These are phyloP conservation scores for Orthosia cruda DNA, from an alignment of 2,888 invertebrate genomes.

Conservation along the genomic window DNA sequence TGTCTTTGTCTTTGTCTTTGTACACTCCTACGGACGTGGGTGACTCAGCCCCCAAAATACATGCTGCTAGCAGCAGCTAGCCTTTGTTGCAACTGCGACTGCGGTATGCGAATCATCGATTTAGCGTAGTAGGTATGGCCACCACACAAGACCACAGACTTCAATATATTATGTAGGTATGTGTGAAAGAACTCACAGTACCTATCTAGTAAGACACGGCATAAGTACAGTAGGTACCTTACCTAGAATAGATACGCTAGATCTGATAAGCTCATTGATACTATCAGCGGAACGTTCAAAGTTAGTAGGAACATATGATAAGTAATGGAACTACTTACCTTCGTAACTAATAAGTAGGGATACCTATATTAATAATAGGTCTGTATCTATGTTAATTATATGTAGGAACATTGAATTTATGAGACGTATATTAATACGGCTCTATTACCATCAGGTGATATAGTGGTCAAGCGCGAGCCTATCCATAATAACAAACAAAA, in stretches of 20 bases:
- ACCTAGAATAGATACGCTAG: background rate
- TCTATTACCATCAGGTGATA: too few relatives aligned
- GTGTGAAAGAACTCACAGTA: background rate
- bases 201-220: too few relatives aligned
- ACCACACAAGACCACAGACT: too few relatives aligned
- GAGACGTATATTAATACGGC: too few relatives aligned
- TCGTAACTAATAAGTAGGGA: background rate
- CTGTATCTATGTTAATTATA: too few relatives aligned
- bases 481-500: too few relatives aligned
- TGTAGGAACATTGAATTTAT: too few relatives aligned
- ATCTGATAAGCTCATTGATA: constrained; percentile 29
- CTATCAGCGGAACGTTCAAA: constrained; percentile 34
- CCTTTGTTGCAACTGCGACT: background rate
- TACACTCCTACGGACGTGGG: too few relatives aligned
- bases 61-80: background rate
- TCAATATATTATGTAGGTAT: background rate
- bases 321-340: background rate
- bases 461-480: too few relatives aligned
- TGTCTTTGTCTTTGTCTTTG: too few relatives aligned
- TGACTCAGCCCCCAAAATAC: too few relatives aligned
- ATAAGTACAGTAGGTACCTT: background rate
- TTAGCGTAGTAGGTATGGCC: background rate
- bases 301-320: constrained; percentile 6
- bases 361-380: background rate
- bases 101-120: background rate